Percentiles rank a stretch among this genome's conserved stretches.
Evolutionary conservation across 2,797 vertebrate species (phyloP).

Genomic region (Gymnoscopelus braueri): DNA sequence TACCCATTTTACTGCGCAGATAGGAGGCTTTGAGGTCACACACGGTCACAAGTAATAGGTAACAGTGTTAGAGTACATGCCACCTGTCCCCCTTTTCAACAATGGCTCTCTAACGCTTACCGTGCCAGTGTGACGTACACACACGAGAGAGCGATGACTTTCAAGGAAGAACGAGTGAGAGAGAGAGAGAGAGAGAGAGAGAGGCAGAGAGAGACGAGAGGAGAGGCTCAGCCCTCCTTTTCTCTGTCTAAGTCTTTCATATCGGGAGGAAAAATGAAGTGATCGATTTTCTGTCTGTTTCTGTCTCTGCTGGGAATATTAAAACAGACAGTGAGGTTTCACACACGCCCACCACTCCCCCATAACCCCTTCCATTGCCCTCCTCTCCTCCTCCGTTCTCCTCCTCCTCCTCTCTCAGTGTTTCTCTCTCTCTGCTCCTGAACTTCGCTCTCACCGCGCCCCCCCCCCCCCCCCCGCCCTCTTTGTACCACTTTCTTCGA

Average conservation of each 20-base stretch:
- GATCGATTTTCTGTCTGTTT: conserved; percentile 80
- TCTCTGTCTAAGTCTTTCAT: conserved; percentile 69
- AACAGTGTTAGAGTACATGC: too few relatives aligned
- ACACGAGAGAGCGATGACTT: conserved; percentile 55
- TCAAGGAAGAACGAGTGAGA: conserved; percentile 37
- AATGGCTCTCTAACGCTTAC: too few relatives aligned
- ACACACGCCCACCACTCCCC: conserved; percentile 36
- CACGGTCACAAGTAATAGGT: too few relatives aligned
- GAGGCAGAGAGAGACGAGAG: conserved; percentile 29
- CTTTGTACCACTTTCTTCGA: neutral
- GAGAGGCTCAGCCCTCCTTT: conserved; percentile 40
- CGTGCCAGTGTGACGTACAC: conserved; percentile 22
- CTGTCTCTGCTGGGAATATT: conserved; percentile 76
- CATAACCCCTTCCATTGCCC: neutral
- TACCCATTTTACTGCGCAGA: too few relatives aligned
- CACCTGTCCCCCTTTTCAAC: too few relatives aligned
- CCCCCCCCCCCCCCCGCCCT: neutral
- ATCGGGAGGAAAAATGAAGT: conserved; percentile 72
- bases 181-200: conserved; percentile 38
- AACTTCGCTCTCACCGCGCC: conserved; percentile 6
- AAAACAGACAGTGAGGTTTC: conserved; percentile 74
- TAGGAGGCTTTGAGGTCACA: too few relatives aligned
- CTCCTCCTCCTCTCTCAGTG: too few relatives aligned
- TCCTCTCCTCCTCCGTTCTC: conserved; percentile 13
- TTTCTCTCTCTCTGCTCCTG: conserved; percentile 4